Evolutionary conservation across 1,140 invertebrate genomes (phyloP).

Genomic region (Megathymus violae): DNA sequence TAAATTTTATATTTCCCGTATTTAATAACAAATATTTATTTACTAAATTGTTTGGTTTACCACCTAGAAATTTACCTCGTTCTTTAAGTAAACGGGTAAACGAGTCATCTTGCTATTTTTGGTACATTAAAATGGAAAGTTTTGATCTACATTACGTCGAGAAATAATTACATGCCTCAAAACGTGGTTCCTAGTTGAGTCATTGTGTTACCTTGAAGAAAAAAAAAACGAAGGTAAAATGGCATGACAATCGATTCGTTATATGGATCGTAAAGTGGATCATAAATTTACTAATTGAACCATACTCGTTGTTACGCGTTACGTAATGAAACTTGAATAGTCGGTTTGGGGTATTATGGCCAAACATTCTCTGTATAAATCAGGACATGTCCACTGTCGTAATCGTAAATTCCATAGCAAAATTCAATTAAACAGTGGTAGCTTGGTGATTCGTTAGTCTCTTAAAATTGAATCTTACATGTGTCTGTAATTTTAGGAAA

Average conservation of each 20-base stretch:
- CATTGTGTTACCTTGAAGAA: slow-evolving; percentile 43
- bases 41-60: not conserved
- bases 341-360: slow-evolving; percentile 7
- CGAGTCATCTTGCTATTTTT: slow-evolving; percentile 12
- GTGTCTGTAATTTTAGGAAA: too few species aligned
- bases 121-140: slow-evolving; percentile 30
- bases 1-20: too few species aligned
- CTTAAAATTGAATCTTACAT: too few species aligned
- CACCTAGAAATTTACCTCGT: not conserved
- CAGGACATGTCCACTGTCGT: too few species aligned
- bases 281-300: slow-evolving; percentile 41
- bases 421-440: too few species aligned
- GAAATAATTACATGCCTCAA: slow-evolving; percentile 21
- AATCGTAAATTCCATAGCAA: too few species aligned
- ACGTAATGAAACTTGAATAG: slow-evolving; percentile 30
- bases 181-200: slow-evolving; percentile 46
- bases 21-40: not conserved
- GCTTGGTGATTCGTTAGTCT: too few species aligned
- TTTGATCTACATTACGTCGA: slow-evolving; percentile 15
- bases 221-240: slow-evolving; percentile 40
- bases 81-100: not conserved
- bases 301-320: slow-evolving; percentile 6
- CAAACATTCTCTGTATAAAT: not conserved
- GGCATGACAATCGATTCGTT: slow-evolving; percentile 27
- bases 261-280: slow-evolving; percentile 42